Conservation (phyloP, 1,140 invertebrate species). For the Aradophagus sp. region DNA sequence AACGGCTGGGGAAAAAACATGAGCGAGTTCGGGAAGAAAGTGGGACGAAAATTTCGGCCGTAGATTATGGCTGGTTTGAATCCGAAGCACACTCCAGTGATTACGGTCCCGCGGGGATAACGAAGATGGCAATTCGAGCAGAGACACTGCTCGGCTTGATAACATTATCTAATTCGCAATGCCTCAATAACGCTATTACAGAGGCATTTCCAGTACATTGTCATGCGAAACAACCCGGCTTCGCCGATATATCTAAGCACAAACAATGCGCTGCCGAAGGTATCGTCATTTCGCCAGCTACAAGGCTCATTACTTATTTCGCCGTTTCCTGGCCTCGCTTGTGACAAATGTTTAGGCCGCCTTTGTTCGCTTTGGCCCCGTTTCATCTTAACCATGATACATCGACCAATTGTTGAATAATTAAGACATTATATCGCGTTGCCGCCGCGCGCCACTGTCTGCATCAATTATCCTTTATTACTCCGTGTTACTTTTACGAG, state of each 20-base stretch:
- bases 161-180: slow-evolving; percentile 61
- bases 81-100: slow-evolving; percentile 21
- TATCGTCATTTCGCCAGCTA: slow-evolving; percentile 12
- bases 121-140: slow-evolving; percentile 51
- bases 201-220: slow-evolving; percentile 45
- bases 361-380: too few relatives aligned
- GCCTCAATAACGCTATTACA: slow-evolving; percentile 49
- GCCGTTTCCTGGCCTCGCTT: not conserved
- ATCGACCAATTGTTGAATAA: too few relatives aligned
- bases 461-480: too few relatives aligned
- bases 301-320: slow-evolving; percentile 22
- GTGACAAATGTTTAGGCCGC: slow-evolving; percentile 5
- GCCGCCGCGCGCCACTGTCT: too few relatives aligned
- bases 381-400: too few relatives aligned
- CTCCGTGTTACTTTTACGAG: too few relatives aligned
- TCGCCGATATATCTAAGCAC: slow-evolving; percentile 27
- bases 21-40: slow-evolving; percentile 10
- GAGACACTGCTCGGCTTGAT: slow-evolving; percentile 49
- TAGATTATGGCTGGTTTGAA: slow-evolving; percentile 35
- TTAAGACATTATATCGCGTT: too few relatives aligned
- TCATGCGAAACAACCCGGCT: slow-evolving; percentile 31
- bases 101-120: slow-evolving; percentile 43
- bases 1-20: too few relatives aligned
- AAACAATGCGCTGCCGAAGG: slow-evolving; percentile 26
- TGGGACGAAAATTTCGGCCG: slow-evolving; percentile 37